Percentiles rank a stretch among this genome's conserved stretches.
phyloP scores from a whole-genome alignment of 2,113 vertebrate species.

The Mormyrus iriodes region DNA sequence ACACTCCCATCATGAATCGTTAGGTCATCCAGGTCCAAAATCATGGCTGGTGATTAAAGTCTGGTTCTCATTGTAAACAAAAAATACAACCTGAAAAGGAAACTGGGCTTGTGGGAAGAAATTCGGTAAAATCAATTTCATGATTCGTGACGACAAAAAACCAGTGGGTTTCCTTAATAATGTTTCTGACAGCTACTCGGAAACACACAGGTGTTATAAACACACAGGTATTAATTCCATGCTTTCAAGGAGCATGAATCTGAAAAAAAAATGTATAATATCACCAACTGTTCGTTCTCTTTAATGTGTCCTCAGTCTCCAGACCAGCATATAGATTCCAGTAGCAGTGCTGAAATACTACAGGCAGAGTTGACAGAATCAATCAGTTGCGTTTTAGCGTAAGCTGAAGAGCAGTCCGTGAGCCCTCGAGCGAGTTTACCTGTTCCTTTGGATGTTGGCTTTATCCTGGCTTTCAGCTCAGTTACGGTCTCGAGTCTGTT shows the following conservation, averaged over 20 bases:
- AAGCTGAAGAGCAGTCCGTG: neutral
- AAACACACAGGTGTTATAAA: neutral
- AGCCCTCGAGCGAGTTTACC: neutral
- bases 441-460: neutral
- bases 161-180: neutral
- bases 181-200: neutral
- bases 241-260: neutral
- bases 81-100: neutral
- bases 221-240: neutral
- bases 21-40: neutral
- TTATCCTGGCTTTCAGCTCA: neutral
- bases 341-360: neutral
- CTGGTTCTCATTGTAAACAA: neutral
- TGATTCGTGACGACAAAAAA: neutral
- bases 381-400: neutral
- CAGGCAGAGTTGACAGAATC: neutral
- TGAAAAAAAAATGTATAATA: neutral
- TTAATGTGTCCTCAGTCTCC: neutral
- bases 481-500: neutral
- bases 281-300: neutral
- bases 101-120: neutral
- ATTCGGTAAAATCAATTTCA: neutral
- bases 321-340: neutral
- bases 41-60: neutral
- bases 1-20: neutral